Base-by-base conservation (phyloP, 2,113 vertebrate species). In the Malurus melanocephalus region DNA sequence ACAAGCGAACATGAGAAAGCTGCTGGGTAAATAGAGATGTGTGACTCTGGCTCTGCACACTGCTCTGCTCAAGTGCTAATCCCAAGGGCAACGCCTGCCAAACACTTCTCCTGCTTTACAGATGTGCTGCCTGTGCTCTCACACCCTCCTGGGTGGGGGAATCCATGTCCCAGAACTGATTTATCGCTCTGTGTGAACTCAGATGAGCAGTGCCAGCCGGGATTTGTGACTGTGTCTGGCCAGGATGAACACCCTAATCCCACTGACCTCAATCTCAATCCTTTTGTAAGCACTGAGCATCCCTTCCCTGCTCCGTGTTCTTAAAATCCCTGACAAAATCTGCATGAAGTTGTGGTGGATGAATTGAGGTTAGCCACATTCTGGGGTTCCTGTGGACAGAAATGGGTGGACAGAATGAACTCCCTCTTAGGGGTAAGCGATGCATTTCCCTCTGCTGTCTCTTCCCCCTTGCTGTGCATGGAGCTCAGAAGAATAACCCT, bases 21-120 rank as follows among this genome's bases (percentile, higher is more conserved):
- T 89, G 84, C 91, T 95, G 56, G 3, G 89, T 43, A 94, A 96
- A 94, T 80, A 95, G 80, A 95, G 92, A 93, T 68, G 89, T 93
- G 87, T 67, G 92, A 51, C 87, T 80, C 76, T 77, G 92, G 89
- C 93, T 93, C 64, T 65, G 57, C 16, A 1, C 46, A 18, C 7
- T 59, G 8, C 88, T 90, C 60, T 64, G 81, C 79, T 95, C 64
- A 81, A 95, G 92, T 93, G 93, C 87, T 94, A 94, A 96, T 92
- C 93, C 92, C 89, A 1, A 46, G 81, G 81, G 94, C 71, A 68
- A 32, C 0, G 15, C 49, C 80, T 51, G 68, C 88, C 89, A 94
- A 91, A 65, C 42, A 35, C 76, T 87, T 83, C 69, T 57, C 38
- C 57, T 0, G 4, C 82, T 77, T 42, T 85, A 53, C 90, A 94